Evolutionary conservation across 2,113 vertebrate genomes (phyloP).

Genomic region (Cyanocitta stelleri): DNA sequence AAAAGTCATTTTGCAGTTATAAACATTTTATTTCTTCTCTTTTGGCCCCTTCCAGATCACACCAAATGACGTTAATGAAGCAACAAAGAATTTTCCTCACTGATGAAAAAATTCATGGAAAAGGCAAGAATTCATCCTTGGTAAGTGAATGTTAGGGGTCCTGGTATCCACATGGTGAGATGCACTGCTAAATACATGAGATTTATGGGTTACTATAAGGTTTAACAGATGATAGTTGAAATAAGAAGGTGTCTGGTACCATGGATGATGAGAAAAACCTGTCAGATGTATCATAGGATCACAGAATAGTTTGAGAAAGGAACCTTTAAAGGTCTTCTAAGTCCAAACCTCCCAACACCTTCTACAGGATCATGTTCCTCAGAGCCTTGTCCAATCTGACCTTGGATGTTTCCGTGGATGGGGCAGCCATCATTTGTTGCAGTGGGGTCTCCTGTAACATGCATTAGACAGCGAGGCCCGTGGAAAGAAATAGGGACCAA

Average conservation of each 20-base stretch:
- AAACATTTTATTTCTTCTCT: not conserved
- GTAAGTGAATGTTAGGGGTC: not conserved
- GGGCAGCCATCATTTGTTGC: not conserved
- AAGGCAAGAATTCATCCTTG: not conserved
- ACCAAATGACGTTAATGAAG: not conserved
- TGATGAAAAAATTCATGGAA: not conserved
- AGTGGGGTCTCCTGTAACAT: no score
- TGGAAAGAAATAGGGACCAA: no score
- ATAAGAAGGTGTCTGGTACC: not conserved
- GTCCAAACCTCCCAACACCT: not conserved
- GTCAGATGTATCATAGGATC: not conserved
- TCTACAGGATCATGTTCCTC: not conserved
- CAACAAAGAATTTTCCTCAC: not conserved
- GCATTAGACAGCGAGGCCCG: no score
- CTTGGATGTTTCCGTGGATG: not conserved
- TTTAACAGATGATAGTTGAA: not conserved
- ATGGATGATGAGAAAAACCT: not conserved
- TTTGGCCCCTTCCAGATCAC: not conserved
- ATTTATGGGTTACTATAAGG: not conserved
- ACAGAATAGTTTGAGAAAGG: not conserved
- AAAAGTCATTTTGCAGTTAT: not conserved
- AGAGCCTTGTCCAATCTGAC: not conserved
- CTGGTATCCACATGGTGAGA: not conserved
- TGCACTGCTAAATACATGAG: not conserved
- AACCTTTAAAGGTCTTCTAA: not conserved